phyloP scores from a whole-genome alignment of 37 sponge, comb jelly and placozoan species.

The Agelas oroides region DNA sequence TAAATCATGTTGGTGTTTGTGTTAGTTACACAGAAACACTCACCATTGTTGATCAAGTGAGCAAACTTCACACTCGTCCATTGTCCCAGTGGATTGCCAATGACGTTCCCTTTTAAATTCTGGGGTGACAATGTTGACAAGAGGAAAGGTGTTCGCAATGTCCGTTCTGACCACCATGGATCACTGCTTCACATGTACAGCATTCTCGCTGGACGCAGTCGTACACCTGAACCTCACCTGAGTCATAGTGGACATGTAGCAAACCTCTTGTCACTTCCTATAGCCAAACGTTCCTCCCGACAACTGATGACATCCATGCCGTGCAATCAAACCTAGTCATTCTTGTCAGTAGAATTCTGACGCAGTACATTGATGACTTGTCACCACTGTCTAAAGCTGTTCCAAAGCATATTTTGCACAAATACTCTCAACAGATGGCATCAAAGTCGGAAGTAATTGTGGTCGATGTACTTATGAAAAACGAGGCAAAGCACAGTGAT shows the following conservation, averaged over 20 bases:
- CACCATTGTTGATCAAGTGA: not conserved
- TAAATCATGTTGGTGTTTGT: slow-evolving; percentile 23
- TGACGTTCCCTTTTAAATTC: not conserved
- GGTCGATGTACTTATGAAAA: slow-evolving; percentile 41
- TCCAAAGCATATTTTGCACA: slow-evolving; percentile 21
- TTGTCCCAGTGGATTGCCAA: slow-evolving; percentile 15
- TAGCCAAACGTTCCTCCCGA: slow-evolving; percentile 6
- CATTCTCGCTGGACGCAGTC: slow-evolving; percentile 28
- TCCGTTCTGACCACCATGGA: slow-evolving; percentile 22
- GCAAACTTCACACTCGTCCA: slow-evolving; percentile 8
- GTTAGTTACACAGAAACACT: slow-evolving; percentile 12
- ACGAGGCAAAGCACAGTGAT: slow-evolving; percentile 27
- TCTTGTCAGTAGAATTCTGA: slow-evolving; percentile 35
- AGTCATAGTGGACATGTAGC: not conserved
- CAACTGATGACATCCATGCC: slow-evolving; percentile 1
- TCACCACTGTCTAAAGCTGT: not conserved
- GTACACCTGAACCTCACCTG: not conserved
- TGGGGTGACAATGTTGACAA: slow-evolving; percentile 42
- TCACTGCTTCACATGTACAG: slow-evolving; percentile 35
- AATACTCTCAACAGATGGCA: slow-evolving; percentile 30
- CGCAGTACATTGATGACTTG: slow-evolving; percentile 20
- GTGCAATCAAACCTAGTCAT: slow-evolving; percentile 1
- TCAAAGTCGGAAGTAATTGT: slow-evolving; percentile 28
- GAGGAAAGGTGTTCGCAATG: slow-evolving; percentile 26
- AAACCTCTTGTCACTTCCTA: not conserved